These are phyloP conservation scores for Megalonaias nervosa DNA, from an alignment of 1,140 invertebrate genomes.

Conservation along the genomic window DNA sequence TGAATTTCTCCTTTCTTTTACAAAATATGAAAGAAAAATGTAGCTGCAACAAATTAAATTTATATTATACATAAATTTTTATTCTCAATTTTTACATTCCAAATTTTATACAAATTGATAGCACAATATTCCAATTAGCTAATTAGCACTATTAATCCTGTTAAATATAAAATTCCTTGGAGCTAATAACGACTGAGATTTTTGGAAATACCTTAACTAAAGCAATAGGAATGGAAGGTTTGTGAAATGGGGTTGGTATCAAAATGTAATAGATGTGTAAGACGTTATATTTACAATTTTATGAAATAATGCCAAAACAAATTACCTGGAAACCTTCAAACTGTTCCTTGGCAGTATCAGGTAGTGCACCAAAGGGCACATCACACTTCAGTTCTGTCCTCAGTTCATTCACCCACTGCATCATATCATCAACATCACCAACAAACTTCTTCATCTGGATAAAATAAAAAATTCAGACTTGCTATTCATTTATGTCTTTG, in stretches of 20 bases:
- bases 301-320: constrained; percentile 2
- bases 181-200: too few relatives aligned
- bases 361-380: constrained; percentile 95
- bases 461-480: constrained; percentile 1
- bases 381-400: constrained; percentile 92
- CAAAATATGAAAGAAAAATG: too few relatives aligned
- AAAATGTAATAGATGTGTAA: not conserved
- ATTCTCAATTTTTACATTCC: too few relatives aligned
- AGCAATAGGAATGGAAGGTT: not conserved
- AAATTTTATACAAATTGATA: too few relatives aligned
- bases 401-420: constrained; percentile 95
- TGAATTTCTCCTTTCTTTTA: too few relatives aligned
- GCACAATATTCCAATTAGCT: too few relatives aligned
- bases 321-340: constrained; percentile 92
- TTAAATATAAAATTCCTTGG: too few relatives aligned
- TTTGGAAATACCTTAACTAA: not conserved
- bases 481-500: not conserved
- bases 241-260: not conserved
- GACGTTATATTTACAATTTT: not conserved
- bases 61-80: too few relatives aligned
- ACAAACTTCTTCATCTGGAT: constrained; percentile 90
- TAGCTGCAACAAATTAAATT: too few relatives aligned
- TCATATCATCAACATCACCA: constrained; percentile 94
- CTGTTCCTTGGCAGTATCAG: constrained; percentile 97
- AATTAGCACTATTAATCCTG: too few relatives aligned